These are phyloP conservation scores for Trididemnum miniatum DNA, from an alignment of 23 tunicate genomes.

Conservation along the genomic window DNA sequence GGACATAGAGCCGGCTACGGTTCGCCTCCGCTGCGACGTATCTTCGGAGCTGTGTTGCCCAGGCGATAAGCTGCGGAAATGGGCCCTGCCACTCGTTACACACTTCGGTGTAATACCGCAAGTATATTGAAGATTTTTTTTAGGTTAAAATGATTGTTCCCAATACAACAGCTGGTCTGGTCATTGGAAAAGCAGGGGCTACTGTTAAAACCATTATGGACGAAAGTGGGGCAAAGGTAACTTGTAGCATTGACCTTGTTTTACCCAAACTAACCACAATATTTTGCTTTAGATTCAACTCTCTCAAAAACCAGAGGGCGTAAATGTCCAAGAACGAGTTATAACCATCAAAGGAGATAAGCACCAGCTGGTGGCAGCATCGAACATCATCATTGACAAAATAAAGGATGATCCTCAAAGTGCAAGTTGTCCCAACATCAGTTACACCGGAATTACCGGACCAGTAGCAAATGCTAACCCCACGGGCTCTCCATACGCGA, in stretches of 20 bases:
- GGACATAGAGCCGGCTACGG: background rate
- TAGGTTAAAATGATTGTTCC: constrained; percentile 98
- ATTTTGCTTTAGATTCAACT: constrained; percentile 84
- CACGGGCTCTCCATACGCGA: constrained; percentile 91
- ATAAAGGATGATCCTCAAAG: constrained; percentile 95
- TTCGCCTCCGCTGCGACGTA: background rate
- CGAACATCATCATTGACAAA: constrained; percentile 82
- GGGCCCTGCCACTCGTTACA: too few relatives aligned
- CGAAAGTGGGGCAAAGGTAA: constrained; percentile 89
- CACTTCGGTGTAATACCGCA: too few relatives aligned
- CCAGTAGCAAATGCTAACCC: constrained; percentile 97
- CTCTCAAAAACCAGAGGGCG: constrained; percentile 89
- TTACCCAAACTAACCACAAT: too few relatives aligned
- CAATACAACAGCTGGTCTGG: constrained; percentile 95
- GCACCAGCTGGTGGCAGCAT: constrained; percentile 67
- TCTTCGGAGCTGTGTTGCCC: too few relatives aligned
- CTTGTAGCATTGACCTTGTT: too few relatives aligned
- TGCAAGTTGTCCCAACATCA: constrained; percentile 87
- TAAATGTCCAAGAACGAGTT: constrained; percentile 85
- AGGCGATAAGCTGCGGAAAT: too few relatives aligned
- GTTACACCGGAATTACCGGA: constrained; percentile 73
- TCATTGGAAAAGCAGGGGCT: constrained; percentile 94
- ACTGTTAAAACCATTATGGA: constrained; percentile 89
- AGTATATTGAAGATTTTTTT: too few relatives aligned
- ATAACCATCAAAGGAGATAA: constrained; percentile 96